phyloP scores from a whole-genome alignment of 2,797 vertebrate species.

The Sciaenops ocellatus region DNA sequence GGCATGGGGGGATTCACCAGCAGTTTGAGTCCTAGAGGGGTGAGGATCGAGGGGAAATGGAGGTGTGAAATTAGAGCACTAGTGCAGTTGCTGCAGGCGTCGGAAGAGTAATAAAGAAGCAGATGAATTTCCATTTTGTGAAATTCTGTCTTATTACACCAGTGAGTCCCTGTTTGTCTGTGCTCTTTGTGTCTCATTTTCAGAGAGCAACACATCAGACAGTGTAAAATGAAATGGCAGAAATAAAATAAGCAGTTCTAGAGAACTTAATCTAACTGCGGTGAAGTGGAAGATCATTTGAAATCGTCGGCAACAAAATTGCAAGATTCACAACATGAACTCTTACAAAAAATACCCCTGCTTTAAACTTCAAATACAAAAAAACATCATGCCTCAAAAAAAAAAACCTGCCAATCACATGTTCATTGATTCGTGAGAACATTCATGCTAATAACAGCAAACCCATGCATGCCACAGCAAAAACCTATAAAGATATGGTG shows the following conservation, averaged over 20 bases:
- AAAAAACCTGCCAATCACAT: constrained; percentile 58
- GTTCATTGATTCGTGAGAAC: constrained; percentile 54
- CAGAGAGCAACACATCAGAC: constrained; percentile 43
- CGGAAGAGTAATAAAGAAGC: constrained; percentile 50
- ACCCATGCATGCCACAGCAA: constrained; percentile 75
- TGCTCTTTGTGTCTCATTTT: constrained; percentile 52
- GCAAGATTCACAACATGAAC: constrained; percentile 35
- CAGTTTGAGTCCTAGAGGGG: constrained; percentile 74
- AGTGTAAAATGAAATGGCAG: constrained; percentile 35
- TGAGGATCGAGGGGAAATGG: constrained; percentile 69
- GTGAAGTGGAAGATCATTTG: constrained; percentile 17
- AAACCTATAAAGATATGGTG: constrained; percentile 62
- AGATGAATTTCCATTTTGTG: constrained; percentile 44
- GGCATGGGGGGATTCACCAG: constrained; percentile 45
- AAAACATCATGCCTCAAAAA: constrained; percentile 70
- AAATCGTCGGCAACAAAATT: constrained; percentile 33
- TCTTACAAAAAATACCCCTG: constrained; percentile 58
- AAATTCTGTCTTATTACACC: constrained; percentile 34
- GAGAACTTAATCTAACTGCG: constrained; percentile 18
- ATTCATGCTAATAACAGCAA: constrained; percentile 76
- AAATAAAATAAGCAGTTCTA: constrained; percentile 24
- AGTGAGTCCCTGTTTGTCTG: constrained; percentile 48
- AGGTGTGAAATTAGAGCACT: constrained; percentile 58
- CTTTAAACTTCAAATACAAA: constrained; percentile 63
- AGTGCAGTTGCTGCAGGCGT: constrained; percentile 32